phyloP scores from a whole-genome alignment of 2,797 vertebrate species.

The Pelobates cultripes region DNA sequence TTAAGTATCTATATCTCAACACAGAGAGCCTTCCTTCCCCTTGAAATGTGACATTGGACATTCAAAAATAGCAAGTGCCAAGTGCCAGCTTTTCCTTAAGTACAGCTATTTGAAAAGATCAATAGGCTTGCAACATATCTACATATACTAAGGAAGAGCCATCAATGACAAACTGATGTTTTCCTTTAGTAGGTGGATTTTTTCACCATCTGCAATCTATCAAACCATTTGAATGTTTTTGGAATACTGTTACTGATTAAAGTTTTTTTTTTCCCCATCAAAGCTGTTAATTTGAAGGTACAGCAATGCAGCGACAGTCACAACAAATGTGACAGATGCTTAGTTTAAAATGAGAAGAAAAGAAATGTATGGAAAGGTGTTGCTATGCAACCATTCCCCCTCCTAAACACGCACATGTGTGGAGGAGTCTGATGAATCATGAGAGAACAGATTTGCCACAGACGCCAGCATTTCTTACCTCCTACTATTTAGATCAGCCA shows the following conservation, averaged over 20 bases:
- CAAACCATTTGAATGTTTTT: neutral
- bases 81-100: no score
- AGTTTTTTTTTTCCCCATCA: neutral
- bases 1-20: no score
- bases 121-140: neutral
- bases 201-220: slow-evolving; percentile 11
- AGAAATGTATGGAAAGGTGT: slow-evolving; percentile 55
- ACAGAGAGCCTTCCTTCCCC: no score
- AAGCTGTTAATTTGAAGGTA: neutral
- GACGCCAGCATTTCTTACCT: slow-evolving; percentile 6
- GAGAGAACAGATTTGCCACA: slow-evolving; percentile 55
- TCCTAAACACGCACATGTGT: slow-evolving; percentile 56
- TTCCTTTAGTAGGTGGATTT: neutral
- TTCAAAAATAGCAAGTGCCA: no score
- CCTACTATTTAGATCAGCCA: slow-evolving; percentile 57
- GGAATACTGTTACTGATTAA: neutral
- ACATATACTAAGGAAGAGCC: neutral
- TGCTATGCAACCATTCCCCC: slow-evolving; percentile 61
- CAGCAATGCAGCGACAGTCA: slow-evolving; percentile 27
- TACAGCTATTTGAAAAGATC: neutral
- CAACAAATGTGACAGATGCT: slow-evolving; percentile 47
- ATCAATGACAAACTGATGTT: neutral
- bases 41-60: no score
- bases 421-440: slow-evolving; percentile 57
- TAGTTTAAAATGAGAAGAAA: slow-evolving; percentile 32